These are phyloP conservation scores for Pecten maximus DNA, from an alignment of 2,888 invertebrate genomes.

Conservation along the genomic window DNA sequence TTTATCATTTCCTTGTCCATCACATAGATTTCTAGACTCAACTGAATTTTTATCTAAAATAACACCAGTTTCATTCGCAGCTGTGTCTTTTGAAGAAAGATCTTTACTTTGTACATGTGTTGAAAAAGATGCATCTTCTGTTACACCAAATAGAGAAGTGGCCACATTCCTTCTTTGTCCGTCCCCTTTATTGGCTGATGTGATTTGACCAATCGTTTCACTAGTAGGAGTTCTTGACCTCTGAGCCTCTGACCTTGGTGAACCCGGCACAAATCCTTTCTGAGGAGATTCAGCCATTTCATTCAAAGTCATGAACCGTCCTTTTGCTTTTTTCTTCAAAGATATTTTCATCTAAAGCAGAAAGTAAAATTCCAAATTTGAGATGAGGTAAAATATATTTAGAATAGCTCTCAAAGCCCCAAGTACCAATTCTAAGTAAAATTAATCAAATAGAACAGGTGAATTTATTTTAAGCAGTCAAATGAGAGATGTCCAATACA, in stretches of 20 bases:
- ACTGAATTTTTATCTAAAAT: constrained; percentile 58
- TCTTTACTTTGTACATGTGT: constrained; percentile 52
- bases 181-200: neutral
- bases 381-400: no score
- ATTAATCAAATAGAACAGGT: no score
- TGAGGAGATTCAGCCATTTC: constrained; percentile 52
- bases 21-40: constrained; percentile 30
- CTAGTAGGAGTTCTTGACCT: neutral
- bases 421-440: no score
- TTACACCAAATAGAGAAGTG: neutral
- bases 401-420: no score
- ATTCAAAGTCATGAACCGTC: constrained; percentile 52
- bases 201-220: neutral
- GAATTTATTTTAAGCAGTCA: no score
- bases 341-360: constrained; percentile 54
- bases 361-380: neutral
- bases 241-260: neutral
- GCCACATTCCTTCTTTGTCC: neutral
- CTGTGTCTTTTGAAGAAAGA: constrained; percentile 45
- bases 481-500: no score
- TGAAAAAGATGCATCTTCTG: neutral
- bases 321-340: constrained; percentile 52
- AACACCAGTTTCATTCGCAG: neutral
- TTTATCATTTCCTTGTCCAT: neutral
- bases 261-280: neutral